Conservation (phyloP, 2,113 vertebrate species). For the Conger conger region DNA sequence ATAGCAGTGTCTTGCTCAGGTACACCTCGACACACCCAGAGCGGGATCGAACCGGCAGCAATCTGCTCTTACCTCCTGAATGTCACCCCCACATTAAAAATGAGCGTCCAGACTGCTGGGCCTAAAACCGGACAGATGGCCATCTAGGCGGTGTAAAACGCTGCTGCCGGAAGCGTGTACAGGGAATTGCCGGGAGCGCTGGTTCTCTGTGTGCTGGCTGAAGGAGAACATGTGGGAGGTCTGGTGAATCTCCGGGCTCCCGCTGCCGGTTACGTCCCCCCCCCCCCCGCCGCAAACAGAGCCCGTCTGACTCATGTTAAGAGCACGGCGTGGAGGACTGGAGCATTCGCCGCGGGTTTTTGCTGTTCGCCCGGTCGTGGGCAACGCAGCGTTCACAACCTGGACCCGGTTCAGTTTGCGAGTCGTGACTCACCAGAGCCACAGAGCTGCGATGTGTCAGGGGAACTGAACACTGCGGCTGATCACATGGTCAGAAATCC, state of each 20-base stretch:
- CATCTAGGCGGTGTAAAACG: not conserved
- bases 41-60: no score
- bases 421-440: conserved; percentile 38
- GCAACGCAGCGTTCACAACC: conserved; percentile 1
- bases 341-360: conserved; percentile 19
- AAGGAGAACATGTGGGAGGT: not conserved
- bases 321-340: not conserved
- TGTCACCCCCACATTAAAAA: no score
- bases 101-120: no score
- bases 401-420: conserved; percentile 29
- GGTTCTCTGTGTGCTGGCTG: not conserved
- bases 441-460: conserved; percentile 20
- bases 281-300: not conserved
- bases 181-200: not conserved
- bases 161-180: not conserved
- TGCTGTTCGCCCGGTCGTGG: not conserved
- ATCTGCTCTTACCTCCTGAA: no score
- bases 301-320: not conserved
- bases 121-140: no score
- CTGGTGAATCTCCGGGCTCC: not conserved
- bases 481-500: not conserved
- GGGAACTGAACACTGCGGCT: not conserved
- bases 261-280: not conserved
- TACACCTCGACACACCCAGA: no score
- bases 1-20: no score